Evolutionary conservation across 2,888 invertebrate species (phyloP).

Genomic region (Dolomedes plantarius): DNA sequence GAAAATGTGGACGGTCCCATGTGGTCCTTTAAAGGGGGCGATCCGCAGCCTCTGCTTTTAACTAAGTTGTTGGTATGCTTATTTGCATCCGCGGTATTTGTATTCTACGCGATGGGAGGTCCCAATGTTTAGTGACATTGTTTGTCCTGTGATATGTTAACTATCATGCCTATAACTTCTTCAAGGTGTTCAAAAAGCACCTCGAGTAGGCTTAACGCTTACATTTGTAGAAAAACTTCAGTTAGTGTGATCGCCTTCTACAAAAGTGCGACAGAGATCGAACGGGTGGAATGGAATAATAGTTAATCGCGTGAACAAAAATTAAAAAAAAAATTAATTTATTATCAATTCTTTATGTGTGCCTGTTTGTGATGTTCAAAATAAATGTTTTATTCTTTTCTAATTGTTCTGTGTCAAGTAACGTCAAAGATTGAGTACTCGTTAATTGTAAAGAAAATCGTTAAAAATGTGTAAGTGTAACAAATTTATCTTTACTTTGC

Average conservation of each 20-base stretch:
- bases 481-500: background rate
- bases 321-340: too few species aligned
- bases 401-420: background rate
- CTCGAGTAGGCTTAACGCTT: slow-evolving; percentile 50
- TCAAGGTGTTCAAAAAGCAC: slow-evolving; percentile 7
- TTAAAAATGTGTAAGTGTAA: slow-evolving; percentile 2
- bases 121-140: slow-evolving; percentile 14
- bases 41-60: slow-evolving; percentile 26
- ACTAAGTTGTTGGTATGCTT: slow-evolving; percentile 57
- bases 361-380: background rate
- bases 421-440: background rate
- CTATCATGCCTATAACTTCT: slow-evolving; percentile 17
- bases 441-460: background rate
- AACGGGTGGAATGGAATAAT: background rate
- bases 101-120: slow-evolving; percentile 25
- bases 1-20: slow-evolving; percentile 68
- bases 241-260: background rate
- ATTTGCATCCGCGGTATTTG: slow-evolving; percentile 37
- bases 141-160: slow-evolving; percentile 23
- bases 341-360: background rate
- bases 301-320: background rate
- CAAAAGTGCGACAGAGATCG: slow-evolving; percentile 21
- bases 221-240: slow-evolving; percentile 33
- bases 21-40: slow-evolving; percentile 44
- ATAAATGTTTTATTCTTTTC: slow-evolving; percentile 7